Conservation (phyloP, 2,113 vertebrate genomes). For the Alouatta palliata region DNA sequence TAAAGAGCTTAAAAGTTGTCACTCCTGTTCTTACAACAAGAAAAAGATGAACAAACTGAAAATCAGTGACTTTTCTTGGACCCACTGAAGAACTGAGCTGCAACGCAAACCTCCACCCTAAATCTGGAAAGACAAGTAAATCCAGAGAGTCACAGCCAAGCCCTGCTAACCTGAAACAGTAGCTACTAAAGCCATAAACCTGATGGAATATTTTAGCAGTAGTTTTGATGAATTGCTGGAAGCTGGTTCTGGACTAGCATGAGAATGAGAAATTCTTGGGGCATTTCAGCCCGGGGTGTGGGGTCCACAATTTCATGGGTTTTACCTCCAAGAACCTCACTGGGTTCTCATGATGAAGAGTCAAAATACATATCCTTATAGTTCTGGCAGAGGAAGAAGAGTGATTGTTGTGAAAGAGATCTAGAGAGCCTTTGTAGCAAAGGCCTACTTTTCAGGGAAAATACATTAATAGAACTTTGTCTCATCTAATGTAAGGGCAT, state of each 20-base stretch:
- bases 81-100: neutral
- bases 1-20: neutral
- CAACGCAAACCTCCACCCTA: neutral
- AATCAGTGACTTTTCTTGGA: neutral
- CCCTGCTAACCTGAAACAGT: neutral
- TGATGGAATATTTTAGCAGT: neutral
- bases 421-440: neutral
- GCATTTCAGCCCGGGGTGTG: neutral
- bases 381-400: neutral
- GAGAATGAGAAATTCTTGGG: neutral
- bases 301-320: neutral
- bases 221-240: neutral
- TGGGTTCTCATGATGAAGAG: neutral
- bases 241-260: neutral
- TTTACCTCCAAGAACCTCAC: neutral
- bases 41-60: neutral
- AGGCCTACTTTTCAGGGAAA: neutral
- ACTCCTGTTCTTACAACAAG: neutral
- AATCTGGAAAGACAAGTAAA: neutral
- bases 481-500: neutral
- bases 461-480: neutral
- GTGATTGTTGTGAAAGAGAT: neutral
- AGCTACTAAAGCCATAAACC: neutral
- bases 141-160: neutral
- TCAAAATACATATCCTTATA: neutral